A percentile compares a stretch with the other conserved stretches of the same genome.
Conservation (phyloP, 1,140 invertebrate genomes). For the Drosophila lacteicornis region DNA sequence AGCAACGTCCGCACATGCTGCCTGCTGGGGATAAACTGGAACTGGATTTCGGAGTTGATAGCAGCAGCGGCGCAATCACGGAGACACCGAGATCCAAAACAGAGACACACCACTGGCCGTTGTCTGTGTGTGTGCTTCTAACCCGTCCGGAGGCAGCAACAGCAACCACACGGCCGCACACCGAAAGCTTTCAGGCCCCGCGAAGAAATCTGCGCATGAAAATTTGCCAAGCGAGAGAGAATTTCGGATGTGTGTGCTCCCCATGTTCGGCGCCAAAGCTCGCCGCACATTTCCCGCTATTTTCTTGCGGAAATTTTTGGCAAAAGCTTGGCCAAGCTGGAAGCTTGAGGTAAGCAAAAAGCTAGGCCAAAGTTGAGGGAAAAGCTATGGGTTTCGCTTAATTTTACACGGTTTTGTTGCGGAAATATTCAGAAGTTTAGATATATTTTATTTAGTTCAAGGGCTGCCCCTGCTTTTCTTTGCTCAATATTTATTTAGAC, state of each 20-base stretch:
- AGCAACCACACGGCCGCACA: conserved; percentile 17
- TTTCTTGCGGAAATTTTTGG: conserved; percentile 20
- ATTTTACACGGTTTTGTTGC: not conserved
- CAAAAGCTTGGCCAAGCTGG: conserved; percentile 18
- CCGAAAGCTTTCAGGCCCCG: conserved; percentile 41
- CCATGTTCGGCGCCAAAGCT: conserved; percentile 17
- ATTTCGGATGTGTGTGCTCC: conserved; percentile 5
- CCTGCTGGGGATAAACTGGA: conserved; percentile 85
- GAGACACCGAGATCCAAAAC: conserved; percentile 71
- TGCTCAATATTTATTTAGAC: too few relatives aligned
- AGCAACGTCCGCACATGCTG: conserved; percentile 84
- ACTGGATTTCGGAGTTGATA: conserved; percentile 81
- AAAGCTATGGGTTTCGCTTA: conserved; percentile 8
- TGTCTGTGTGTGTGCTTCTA: conserved; percentile 18
- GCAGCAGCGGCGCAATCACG: conserved; percentile 66
- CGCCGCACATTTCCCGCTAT: conserved; percentile 40
- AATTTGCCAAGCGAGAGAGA: conserved; percentile 37
- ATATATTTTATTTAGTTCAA: not conserved
- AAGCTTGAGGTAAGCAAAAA: conserved; percentile 26
- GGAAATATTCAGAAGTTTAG: not conserved
- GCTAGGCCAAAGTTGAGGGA: conserved; percentile 1
- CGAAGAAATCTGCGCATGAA: conserved; percentile 61
- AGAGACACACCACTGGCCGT: conserved; percentile 45
- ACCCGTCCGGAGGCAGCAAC: conserved; percentile 50
- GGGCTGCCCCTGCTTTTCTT: too few relatives aligned